Conservation (phyloP, 1,140 invertebrate species). For the Gonatopus flavifemur region DNA sequence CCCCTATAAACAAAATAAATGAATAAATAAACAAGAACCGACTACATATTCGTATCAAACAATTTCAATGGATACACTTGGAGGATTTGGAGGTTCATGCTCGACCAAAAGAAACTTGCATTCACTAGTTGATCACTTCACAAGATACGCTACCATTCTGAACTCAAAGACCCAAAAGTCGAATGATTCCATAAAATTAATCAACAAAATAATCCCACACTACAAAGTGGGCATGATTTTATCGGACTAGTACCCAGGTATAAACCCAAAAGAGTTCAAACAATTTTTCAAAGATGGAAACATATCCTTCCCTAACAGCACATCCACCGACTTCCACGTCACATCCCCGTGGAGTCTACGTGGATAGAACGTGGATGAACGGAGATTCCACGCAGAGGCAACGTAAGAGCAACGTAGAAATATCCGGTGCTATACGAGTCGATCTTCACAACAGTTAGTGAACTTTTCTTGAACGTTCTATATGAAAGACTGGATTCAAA, state of each 20-base stretch:
- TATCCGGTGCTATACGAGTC: no score
- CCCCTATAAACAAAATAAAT: no score
- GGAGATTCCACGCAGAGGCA: no score
- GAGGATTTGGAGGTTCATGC: slow-evolving; percentile 19
- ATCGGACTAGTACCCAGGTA: slow-evolving; percentile 41
- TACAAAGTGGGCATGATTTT: slow-evolving; percentile 28
- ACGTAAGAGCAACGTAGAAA: no score
- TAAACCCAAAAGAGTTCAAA: slow-evolving; percentile 43
- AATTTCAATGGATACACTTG: slow-evolving; percentile 13
- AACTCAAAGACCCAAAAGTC: slow-evolving; percentile 38
- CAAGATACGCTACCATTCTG: slow-evolving; percentile 35
- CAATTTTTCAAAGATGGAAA: slow-evolving; percentile 28
- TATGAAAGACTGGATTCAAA: slow-evolving; percentile 23
- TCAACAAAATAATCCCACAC: not conserved
- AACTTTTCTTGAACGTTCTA: slow-evolving; percentile 43
- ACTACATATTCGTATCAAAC: no score
- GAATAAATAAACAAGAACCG: no score
- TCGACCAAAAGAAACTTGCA: not conserved
- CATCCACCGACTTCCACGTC: no score
- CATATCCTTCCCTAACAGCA: no score
- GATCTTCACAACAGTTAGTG: slow-evolving; percentile 41
- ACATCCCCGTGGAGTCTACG: no score
- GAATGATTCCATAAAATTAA: slow-evolving; percentile 38
- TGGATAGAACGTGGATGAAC: no score
- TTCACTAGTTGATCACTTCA: slow-evolving; percentile 19